These are phyloP conservation scores for Vulpes vulpes DNA, from an alignment of 2,113 vertebrate species.

Conservation along the genomic window DNA sequence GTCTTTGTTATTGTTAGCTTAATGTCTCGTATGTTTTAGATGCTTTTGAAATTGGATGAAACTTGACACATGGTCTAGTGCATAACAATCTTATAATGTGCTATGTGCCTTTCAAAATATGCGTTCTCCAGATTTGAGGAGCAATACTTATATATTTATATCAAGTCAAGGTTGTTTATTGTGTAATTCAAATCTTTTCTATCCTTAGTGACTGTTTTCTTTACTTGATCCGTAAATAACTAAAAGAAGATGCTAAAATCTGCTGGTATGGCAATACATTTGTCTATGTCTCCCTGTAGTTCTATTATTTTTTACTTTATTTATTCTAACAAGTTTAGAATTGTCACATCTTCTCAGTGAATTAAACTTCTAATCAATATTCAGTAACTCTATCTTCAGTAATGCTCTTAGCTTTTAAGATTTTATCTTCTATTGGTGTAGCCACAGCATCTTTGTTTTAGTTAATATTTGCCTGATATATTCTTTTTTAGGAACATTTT, in stretches of 20 bases:
- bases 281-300: background rate
- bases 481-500: background rate
- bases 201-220: background rate
- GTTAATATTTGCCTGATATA: background rate
- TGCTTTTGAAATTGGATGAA: background rate
- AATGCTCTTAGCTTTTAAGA: slow-evolving; percentile 23
- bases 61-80: background rate
- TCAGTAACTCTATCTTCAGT: background rate
- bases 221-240: background rate
- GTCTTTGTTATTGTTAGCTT: background rate
- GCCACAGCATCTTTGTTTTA: background rate
- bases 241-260: background rate
- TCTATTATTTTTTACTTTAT: background rate
- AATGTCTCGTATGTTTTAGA: background rate
- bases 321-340: slow-evolving; percentile 1
- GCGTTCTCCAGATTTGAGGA: background rate
- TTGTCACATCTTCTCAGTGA: background rate
- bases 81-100: background rate
- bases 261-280: background rate
- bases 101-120: background rate
- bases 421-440: background rate
- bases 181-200: background rate
- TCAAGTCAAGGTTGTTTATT: background rate
- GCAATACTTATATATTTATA: background rate
- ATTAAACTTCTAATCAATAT: slow-evolving; percentile 8